Evolutionary conservation across 2,888 invertebrate genomes (phyloP).

Genomic region (Andricus curvator): DNA sequence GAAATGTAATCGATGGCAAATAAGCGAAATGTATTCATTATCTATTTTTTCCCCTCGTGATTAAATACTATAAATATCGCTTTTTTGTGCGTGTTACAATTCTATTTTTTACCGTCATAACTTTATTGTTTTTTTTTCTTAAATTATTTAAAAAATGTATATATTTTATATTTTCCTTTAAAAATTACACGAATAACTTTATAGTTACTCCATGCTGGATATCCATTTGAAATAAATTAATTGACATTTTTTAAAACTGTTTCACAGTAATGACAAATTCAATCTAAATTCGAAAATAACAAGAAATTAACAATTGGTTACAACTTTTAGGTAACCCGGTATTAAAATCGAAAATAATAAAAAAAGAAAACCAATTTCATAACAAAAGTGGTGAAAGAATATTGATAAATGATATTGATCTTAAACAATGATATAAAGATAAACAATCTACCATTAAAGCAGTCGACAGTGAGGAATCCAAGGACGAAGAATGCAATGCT

Average conservation of each 20-base stretch:
- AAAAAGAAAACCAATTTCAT: background rate
- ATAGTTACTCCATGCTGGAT: too few relatives aligned
- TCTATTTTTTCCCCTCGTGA: background rate
- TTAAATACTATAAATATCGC: background rate
- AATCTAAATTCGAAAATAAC: too few relatives aligned
- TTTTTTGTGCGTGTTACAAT: background rate
- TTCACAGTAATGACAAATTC: too few relatives aligned
- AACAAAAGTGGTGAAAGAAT: background rate
- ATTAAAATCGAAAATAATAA: background rate
- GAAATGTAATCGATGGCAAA: background rate
- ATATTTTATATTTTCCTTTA: too few relatives aligned
- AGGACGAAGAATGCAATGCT: slow-evolving; percentile 40
- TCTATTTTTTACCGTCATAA: background rate
- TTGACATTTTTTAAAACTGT: too few relatives aligned
- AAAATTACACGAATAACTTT: too few relatives aligned
- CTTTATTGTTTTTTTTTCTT: too few relatives aligned
- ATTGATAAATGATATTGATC: background rate
- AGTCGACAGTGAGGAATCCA: slow-evolving; percentile 31
- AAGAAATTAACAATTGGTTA: background rate
- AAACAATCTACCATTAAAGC: slow-evolving; percentile 10
- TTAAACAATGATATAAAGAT: slow-evolving; percentile 43
- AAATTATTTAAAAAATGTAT: too few relatives aligned
- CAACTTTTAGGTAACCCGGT: background rate
- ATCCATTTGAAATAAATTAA: too few relatives aligned
- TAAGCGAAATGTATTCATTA: background rate